Conservation (phyloP, 2,888 invertebrate species). For the Ennomos erosarius region DNA sequence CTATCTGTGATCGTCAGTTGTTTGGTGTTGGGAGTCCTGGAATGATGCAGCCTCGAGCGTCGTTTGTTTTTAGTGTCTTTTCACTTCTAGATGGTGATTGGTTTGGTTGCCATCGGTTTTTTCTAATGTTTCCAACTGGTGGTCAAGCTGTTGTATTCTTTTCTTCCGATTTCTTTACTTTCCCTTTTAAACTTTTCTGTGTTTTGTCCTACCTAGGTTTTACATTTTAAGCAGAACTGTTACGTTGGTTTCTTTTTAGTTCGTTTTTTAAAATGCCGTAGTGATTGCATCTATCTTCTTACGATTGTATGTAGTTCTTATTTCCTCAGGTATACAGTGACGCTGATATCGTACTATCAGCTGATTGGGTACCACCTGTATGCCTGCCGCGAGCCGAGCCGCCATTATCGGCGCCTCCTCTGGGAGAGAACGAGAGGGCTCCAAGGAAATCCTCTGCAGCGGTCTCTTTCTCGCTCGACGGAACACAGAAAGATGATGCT, state of each 20-base stretch:
- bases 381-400: slow-evolving; percentile 90
- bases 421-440: slow-evolving; percentile 77
- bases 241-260: slow-evolving; percentile 5
- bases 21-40: slow-evolving; percentile 5
- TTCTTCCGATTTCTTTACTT: neutral
- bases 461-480: slow-evolving; percentile 81
- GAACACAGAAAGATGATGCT: slow-evolving; percentile 79
- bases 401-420: slow-evolving; percentile 83
- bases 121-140: neutral
- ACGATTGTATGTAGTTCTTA: slow-evolving; percentile 29
- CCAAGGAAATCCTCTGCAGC: slow-evolving; percentile 72
- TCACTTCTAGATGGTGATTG: slow-evolving; percentile 1
- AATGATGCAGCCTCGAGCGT: neutral
- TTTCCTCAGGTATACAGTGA: slow-evolving; percentile 89
- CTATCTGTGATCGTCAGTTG: slow-evolving; percentile 25
- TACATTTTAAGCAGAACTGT: too few species aligned
- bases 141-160: neutral
- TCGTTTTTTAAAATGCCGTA: slow-evolving; percentile 9
- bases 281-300: neutral
- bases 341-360: slow-evolving; percentile 94
- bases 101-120: neutral
- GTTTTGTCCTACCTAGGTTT: too few species aligned
- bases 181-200: too few species aligned
- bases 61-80: slow-evolving; percentile 3
- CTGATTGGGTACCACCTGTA: slow-evolving; percentile 95